These are phyloP conservation scores for Harpagifer antarcticus DNA, from an alignment of 2,797 vertebrate genomes.

Conservation along the genomic window DNA sequence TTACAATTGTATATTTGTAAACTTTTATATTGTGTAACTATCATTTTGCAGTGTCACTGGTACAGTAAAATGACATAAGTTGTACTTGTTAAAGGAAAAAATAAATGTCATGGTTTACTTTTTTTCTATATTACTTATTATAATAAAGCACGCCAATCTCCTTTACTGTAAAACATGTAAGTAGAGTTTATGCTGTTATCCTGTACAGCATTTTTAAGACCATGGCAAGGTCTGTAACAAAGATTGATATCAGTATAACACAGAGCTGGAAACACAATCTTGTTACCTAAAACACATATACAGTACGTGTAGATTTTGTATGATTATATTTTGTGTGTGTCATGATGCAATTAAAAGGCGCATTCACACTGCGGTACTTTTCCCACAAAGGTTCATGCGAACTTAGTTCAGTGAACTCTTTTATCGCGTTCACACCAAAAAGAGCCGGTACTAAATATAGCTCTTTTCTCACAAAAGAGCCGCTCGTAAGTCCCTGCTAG, in stretches of 20 bases:
- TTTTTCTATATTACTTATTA: slow-evolving; percentile 30
- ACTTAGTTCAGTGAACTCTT: no score
- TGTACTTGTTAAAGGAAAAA: slow-evolving; percentile 14
- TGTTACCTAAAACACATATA: background rate
- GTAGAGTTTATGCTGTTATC: background rate
- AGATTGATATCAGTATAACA: background rate
- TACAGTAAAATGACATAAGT: slow-evolving; percentile 37
- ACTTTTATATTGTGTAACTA: slow-evolving; percentile 59
- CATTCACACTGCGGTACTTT: no score
- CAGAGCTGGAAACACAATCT: background rate
- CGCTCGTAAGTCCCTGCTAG: no score
- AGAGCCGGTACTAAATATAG: no score
- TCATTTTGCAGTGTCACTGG: slow-evolving; percentile 46
- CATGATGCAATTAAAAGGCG: slow-evolving; percentile 4
- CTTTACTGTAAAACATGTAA: slow-evolving; percentile 27
- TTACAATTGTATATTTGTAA: slow-evolving; percentile 56
- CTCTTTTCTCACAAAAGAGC: no score
- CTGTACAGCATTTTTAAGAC: background rate
- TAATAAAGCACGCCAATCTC: slow-evolving; percentile 49
- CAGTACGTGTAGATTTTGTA: background rate
- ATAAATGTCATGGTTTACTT: slow-evolving; percentile 18
- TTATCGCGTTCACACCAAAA: no score
- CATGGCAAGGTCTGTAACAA: background rate
- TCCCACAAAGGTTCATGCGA: no score
- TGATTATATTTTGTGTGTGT: background rate